phyloP scores from a whole-genome alignment of 2,113 vertebrate species.

The human region GRCh38 chr5:10657001-10657500 shows the following conservation, averaged over 20 bases:
- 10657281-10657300: accelerated
- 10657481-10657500: not conserved
- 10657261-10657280: not conserved
- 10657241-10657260: not conserved
- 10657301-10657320: not conserved
- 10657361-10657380: not conserved
- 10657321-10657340: accelerated
- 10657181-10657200: accelerated
- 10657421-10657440: not conserved
- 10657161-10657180: accelerated
- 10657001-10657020: not conserved
- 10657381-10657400: not conserved
- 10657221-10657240: not conserved
- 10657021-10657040: not conserved
- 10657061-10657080: accelerated
- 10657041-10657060: not conserved
- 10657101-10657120: not conserved
- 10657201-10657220: not conserved
- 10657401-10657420: constrained; percentile 4
- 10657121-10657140: too few relatives aligned
- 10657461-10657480: not conserved
- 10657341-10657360: not conserved
- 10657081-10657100: not conserved
- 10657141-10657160: not conserved
- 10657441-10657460: not conserved